Evolutionary conservation across 2,113 vertebrate genomes (phyloP).

Genomic region (Stegostoma tigrinum): DNA sequence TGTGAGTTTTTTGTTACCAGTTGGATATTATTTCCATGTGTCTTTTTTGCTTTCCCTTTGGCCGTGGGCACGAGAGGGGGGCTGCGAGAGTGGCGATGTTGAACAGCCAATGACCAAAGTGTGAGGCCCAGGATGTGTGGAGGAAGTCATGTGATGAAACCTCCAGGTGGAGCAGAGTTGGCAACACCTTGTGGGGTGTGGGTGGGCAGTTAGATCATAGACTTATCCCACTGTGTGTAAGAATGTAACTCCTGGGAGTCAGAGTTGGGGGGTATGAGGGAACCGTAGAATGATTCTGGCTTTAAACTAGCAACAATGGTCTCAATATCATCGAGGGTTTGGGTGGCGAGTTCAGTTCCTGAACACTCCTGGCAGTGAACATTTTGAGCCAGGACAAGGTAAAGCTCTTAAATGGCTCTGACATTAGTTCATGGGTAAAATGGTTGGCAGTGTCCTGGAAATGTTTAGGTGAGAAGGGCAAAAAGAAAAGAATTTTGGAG

Average conservation of each 20-base stretch:
- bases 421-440: background rate
- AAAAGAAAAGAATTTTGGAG: background rate
- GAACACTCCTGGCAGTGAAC: background rate
- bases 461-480: background rate
- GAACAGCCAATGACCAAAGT: background rate
- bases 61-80: background rate
- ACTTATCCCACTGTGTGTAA: background rate
- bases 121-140: background rate
- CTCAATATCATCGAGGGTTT: background rate
- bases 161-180: background rate
- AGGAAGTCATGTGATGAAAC: background rate
- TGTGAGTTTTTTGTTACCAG: background rate
- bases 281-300: background rate
- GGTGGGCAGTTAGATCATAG: background rate
- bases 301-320: background rate
- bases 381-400: background rate
- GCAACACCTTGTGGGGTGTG: background rate
- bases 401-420: background rate
- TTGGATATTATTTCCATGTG: background rate
- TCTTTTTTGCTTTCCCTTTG: background rate
- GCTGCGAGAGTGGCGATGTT: background rate
- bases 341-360: background rate
- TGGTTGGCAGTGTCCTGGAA: no score
- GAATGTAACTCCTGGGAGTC: background rate
- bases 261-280: background rate